Evolutionary conservation across 2,113 vertebrate species (phyloP).

Genomic region (Tyrannus savana): DNA sequence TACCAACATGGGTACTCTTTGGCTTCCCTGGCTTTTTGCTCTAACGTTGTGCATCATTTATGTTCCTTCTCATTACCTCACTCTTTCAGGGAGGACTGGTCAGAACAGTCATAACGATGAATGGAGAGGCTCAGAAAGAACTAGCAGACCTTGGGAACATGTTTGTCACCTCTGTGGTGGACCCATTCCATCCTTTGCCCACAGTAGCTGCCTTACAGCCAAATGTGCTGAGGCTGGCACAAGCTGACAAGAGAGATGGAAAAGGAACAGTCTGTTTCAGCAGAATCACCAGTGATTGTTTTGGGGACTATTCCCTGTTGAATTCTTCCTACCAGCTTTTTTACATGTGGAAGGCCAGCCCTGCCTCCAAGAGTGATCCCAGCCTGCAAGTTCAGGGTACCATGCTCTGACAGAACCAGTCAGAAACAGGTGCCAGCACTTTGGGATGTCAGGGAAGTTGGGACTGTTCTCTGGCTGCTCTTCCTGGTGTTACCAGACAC

Average conservation of each 20-base stretch:
- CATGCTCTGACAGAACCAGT: background rate
- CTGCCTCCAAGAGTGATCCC: background rate
- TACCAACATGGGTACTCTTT: background rate
- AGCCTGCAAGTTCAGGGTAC: background rate
- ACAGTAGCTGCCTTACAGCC: background rate
- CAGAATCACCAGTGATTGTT: background rate
- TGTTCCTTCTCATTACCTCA: background rate
- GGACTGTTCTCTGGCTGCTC: background rate
- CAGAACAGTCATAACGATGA: background rate
- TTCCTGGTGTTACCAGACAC: background rate
- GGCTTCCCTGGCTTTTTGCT: background rate
- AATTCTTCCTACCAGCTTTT: background rate
- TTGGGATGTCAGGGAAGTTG: background rate
- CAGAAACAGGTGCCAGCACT: background rate
- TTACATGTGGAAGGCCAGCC: background rate
- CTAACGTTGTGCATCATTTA: background rate
- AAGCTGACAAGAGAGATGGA: background rate
- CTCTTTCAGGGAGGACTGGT: background rate
- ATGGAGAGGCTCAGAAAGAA: background rate
- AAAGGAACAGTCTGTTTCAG: background rate
- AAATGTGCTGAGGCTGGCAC: background rate
- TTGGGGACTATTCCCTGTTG: background rate
- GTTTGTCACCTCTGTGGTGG: background rate
- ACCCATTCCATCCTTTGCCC: background rate
- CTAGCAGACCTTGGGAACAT: background rate